Percentiles rank a stretch among this genome's conserved stretches.
Evolutionary conservation across 2,113 vertebrate genomes (phyloP).

Genomic region (Hippocampus barbouri): DNA sequence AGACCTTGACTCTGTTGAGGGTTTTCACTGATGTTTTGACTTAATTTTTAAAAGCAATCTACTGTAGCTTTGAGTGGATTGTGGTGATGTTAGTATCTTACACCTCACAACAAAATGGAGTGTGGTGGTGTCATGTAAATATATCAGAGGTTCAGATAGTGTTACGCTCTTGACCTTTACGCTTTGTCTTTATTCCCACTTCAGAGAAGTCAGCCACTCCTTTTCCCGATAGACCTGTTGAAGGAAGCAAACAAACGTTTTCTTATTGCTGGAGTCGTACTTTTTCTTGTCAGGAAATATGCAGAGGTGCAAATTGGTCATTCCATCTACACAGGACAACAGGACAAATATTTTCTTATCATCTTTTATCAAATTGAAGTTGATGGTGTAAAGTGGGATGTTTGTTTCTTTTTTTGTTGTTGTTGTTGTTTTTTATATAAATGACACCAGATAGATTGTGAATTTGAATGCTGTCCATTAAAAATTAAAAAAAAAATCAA

Average conservation of each 20-base stretch:
- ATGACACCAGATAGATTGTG: not conserved
- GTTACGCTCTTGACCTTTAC: not conserved
- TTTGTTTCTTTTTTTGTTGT: not conserved
- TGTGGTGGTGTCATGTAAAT: slow-evolving; percentile 33
- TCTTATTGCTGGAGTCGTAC: not conserved
- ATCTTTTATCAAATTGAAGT: not conserved
- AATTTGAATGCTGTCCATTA: not conserved
- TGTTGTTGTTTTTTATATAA: not conserved
- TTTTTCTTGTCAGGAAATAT: slow-evolving; percentile 6
- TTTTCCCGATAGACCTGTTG: slow-evolving; percentile 31
- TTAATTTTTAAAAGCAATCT: not conserved
- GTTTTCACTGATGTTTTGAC: not conserved
- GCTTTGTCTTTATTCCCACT: slow-evolving; percentile 14
- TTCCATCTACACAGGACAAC: not conserved
- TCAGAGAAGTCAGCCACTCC: not conserved
- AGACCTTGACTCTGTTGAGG: not conserved
- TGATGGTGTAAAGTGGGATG: not conserved
- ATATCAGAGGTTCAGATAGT: slow-evolving; percentile 13
- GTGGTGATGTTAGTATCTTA: not conserved
- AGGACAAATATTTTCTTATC: not conserved
- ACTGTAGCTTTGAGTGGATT: not conserved
- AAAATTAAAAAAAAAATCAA: not conserved
- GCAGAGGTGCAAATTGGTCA: not conserved
- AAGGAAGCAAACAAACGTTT: not conserved
- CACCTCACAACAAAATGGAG: slow-evolving; percentile 15